Evolutionary conservation across 2,888 invertebrate species (phyloP), one percentile per base, ranked within the genome.

Genomic region (Asteroscopus sphinx): DNA sequence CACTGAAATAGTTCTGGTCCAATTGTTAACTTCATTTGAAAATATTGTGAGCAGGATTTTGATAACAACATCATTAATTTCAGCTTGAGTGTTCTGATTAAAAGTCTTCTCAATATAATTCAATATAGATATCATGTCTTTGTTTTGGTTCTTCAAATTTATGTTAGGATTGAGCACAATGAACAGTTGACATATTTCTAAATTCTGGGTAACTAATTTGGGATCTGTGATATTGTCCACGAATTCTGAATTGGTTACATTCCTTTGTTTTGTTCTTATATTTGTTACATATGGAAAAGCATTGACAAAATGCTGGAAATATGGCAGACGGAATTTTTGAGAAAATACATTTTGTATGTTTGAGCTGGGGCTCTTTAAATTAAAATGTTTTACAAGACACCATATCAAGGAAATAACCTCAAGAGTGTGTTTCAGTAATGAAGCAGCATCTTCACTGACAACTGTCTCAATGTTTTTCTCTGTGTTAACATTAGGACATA

Each of bases 341-440:
- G 92, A 86, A 77, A 96, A 95, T 84, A 94, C 86, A n/a, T 78
- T 76, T 63, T 92, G 88, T 13, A 95, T 83, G 40, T 94, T 89
- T 0, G 88, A 85, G 58, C 76, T 90, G 51, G 88, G 87, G 56
- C 82, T 86, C 63, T 83, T 90, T 11, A 75, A 79, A 61, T 88
- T 83, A 41, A 87, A 84, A 76, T 90, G 80, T 41, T 85, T 77
- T 9, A 92, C 75, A 45, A 92, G 80, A 8, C 92, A 90, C 91
- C 95, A 95, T n/a, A 97, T 83, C 44, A 96, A 89, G 48, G 94
- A 91, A 45, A 97, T 93, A 1, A 97, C 96, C 69, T 95, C 94
- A 39, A 96, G 88, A 25, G 96, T 94, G 62, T 95, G 95, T 79
- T 95, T 95, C 7, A 97, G 86, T 28, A 97, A 92, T 30, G 92